Evolutionary conservation across 2,113 vertebrate species (phyloP).

Genomic region (Onychorhynchus coronatus): DNA sequence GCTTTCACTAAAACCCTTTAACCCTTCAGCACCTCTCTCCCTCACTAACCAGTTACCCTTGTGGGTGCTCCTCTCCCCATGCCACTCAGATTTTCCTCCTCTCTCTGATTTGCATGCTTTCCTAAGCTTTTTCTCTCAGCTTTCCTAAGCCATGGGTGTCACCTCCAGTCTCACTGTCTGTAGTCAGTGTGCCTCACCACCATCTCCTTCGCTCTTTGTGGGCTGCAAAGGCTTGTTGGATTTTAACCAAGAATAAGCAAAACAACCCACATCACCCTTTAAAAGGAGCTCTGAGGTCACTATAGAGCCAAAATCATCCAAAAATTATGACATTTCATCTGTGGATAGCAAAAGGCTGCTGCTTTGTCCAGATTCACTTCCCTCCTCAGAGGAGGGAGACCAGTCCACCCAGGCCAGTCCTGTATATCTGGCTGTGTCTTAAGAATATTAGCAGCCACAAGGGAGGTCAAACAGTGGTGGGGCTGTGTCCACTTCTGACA

Average conservation of each 20-base stretch:
- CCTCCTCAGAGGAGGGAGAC: not conserved
- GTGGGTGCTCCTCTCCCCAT: not conserved
- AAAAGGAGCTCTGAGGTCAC: not conserved
- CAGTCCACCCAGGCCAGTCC: not conserved
- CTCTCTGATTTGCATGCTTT: not conserved
- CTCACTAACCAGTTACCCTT: not conserved
- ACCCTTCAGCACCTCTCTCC: not conserved
- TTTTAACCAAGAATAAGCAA: not conserved
- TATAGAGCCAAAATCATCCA: not conserved
- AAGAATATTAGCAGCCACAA: not conserved
- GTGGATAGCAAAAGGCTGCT: not conserved
- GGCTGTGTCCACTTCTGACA: not conserved
- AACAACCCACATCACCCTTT: not conserved
- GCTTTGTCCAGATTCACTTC: not conserved
- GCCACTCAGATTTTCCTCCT: not conserved
- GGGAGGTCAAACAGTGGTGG: not conserved
- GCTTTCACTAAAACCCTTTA: slow-evolving; percentile 5
- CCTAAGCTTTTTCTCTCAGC: no score
- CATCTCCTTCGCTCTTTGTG: not conserved
- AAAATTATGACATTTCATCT: not conserved
- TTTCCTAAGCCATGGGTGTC: not conserved
- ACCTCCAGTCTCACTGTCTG: not conserved
- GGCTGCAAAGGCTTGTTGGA: not conserved
- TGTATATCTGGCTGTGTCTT: not conserved
- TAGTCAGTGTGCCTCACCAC: not conserved